These are phyloP conservation scores for Sprattus sprattus DNA, from an alignment of 2,113 vertebrate species.

Conservation along the genomic window DNA sequence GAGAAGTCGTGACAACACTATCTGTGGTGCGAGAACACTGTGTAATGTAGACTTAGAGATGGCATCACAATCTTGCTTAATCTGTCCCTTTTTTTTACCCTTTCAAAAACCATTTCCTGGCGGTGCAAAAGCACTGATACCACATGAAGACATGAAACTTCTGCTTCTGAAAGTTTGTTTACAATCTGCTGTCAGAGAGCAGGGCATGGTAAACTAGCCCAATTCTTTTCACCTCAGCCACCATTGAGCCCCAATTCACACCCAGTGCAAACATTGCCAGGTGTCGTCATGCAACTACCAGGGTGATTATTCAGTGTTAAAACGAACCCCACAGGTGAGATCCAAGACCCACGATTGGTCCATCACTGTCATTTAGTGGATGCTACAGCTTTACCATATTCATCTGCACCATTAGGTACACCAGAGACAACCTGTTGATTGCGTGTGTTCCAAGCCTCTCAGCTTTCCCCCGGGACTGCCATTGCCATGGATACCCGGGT, in stretches of 20 bases:
- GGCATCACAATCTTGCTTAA: background rate
- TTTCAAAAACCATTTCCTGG: background rate
- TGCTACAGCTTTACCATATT: background rate
- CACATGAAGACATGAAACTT: background rate
- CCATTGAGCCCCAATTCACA: background rate
- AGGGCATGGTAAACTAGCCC: background rate
- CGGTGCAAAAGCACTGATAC: background rate
- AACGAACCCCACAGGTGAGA: background rate
- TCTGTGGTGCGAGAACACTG: background rate
- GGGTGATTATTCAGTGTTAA: background rate
- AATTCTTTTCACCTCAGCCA: background rate
- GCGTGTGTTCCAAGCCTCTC: background rate
- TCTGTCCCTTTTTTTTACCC: background rate
- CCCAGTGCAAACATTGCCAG: background rate
- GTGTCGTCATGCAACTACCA: background rate
- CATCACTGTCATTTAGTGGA: background rate
- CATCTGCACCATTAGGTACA: background rate
- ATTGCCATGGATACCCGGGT: slow-evolving; percentile 43
- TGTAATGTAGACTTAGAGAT: background rate
- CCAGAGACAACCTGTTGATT: slow-evolving; percentile 34
- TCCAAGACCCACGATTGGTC: background rate
- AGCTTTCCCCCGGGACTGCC: slow-evolving; percentile 35
- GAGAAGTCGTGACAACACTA: background rate
- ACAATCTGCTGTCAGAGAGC: background rate
- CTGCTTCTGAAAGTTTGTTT: background rate